Evolutionary conservation across 2,113 vertebrate species (phyloP).

Genomic region (Ameiurus melas): DNA sequence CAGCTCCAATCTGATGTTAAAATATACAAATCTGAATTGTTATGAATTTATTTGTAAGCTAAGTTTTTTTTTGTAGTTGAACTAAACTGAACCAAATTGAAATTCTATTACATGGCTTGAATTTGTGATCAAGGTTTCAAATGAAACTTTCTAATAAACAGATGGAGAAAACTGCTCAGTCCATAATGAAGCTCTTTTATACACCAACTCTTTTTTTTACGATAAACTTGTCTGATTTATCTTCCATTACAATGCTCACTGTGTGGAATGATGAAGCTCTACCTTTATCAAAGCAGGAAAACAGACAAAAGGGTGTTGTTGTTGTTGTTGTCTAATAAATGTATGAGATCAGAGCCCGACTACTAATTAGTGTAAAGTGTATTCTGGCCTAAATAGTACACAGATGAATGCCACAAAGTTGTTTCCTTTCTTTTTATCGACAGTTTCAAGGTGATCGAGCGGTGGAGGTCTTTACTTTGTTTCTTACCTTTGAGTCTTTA

Average conservation of each 20-base stretch:
- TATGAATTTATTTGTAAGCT: not conserved
- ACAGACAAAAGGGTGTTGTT: not conserved
- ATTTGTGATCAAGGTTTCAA: not conserved
- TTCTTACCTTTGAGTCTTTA: slow-evolving; percentile 51
- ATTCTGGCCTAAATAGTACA: not conserved
- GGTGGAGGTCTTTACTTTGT: not conserved
- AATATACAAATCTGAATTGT: not conserved
- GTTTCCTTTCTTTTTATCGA: not conserved
- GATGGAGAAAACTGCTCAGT: not conserved
- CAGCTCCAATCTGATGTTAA: not conserved
- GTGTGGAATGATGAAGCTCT: slow-evolving; percentile 11
- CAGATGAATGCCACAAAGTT: not conserved
- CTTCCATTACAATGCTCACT: not conserved
- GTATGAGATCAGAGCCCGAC: not conserved
- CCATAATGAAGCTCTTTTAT: not conserved
- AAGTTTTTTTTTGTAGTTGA: not conserved
- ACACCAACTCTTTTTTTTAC: not conserved
- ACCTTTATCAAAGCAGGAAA: slow-evolving; percentile 3
- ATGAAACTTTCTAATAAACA: not conserved
- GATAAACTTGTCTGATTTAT: not conserved
- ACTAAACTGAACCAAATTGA: too few relatives aligned
- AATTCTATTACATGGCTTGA: not conserved
- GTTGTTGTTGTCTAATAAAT: not conserved
- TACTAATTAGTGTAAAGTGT: not conserved
- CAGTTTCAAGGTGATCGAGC: not conserved